phyloP scores from a whole-genome alignment of 2,797 vertebrate species.

The Fratercula arctica region DNA sequence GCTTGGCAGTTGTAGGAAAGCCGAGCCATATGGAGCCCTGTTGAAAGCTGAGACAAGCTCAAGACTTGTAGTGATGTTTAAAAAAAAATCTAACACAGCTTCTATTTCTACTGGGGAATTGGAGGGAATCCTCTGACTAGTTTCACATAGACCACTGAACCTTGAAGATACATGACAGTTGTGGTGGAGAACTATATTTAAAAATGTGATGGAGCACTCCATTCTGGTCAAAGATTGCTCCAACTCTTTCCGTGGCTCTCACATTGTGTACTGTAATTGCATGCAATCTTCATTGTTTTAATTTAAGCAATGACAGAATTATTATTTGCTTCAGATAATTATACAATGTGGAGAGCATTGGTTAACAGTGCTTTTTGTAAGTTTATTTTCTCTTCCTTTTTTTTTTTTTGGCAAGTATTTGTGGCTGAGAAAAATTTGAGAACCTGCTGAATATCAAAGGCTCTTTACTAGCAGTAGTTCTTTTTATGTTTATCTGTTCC shows the following conservation, averaged over 20 bases:
- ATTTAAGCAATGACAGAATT: not conserved
- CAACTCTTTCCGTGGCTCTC: not conserved
- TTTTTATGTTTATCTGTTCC: not conserved
- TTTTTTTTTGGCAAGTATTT: not conserved
- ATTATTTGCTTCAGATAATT: not conserved
- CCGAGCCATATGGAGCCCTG: not conserved
- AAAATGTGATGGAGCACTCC: not conserved
- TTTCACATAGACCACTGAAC: not conserved
- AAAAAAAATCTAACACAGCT: not conserved
- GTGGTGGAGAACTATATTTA: not conserved
- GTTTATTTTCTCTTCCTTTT: not conserved
- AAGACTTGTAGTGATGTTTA: not conserved
- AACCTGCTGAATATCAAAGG: not conserved
- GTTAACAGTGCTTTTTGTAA: not conserved
- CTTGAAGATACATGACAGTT: not conserved
- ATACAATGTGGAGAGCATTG: not conserved
- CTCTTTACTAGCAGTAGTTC: not conserved
- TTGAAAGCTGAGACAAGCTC: slow-evolving; percentile 28
- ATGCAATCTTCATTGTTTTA: not conserved
- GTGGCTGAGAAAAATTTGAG: not conserved
- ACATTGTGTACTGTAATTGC: not conserved
- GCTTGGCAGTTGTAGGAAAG: not conserved
- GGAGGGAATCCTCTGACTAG: not conserved
- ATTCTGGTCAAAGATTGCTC: not conserved
- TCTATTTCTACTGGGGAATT: not conserved